These are phyloP conservation scores for Megalonaias nervosa DNA, from an alignment of 1,140 invertebrate species.

Conservation along the genomic window DNA sequence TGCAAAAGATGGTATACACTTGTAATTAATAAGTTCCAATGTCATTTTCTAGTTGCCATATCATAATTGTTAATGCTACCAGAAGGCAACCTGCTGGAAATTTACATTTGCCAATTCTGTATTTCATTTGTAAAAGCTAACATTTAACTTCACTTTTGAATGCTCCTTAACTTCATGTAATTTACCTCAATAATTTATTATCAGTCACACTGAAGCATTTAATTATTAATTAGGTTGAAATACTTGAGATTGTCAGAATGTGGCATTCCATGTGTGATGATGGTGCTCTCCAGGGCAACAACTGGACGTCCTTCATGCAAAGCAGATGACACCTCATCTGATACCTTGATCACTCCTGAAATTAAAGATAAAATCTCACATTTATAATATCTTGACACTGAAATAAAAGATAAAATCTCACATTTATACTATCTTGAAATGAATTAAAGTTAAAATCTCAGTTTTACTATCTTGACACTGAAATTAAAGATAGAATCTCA, in stretches of 20 bases:
- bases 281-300: slow-evolving; percentile 96
- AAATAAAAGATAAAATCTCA: slow-evolving; percentile 27
- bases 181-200: neutral
- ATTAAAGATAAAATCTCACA: slow-evolving; percentile 21
- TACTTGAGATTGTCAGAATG: slow-evolving; percentile 90
- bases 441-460: slow-evolving; percentile 21
- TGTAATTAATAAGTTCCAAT: no score
- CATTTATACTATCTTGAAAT: no score
- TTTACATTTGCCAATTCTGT: no score
- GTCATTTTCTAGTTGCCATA: no score
- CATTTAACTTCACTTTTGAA: neutral
- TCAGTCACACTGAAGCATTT: neutral
- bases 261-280: slow-evolving; percentile 99
- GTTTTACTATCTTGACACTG: slow-evolving; percentile 21
- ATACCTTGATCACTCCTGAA: slow-evolving; percentile 49
- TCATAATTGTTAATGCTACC: no score
- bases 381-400: neutral
- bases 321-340: slow-evolving; percentile 64
- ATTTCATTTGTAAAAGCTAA: no score
- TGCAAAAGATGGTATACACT: no score
- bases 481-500: slow-evolving; percentile 22
- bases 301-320: slow-evolving; percentile 76
- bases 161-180: neutral
- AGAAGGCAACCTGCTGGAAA: no score
- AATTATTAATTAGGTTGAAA: slow-evolving; percentile 13